Evolutionary conservation across 2,113 vertebrate species (phyloP).

Genomic region (Tylochromis polylepis): DNA sequence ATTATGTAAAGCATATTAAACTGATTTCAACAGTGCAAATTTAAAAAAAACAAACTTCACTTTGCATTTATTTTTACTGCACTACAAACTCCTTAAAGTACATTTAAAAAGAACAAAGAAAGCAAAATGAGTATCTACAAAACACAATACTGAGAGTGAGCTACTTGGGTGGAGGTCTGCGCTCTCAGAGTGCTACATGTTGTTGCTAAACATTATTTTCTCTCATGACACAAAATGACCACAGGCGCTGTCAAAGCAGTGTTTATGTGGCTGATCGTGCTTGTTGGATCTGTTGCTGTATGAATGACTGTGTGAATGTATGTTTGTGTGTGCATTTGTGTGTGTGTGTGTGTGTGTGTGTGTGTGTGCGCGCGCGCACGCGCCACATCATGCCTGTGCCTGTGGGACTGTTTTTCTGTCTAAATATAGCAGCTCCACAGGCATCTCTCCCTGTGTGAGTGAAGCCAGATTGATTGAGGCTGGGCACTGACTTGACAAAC

Average conservation of each 20-base stretch:
- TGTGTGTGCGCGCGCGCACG: not conserved
- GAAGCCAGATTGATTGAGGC: conserved; percentile 37
- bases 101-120: not conserved
- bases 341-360: not conserved
- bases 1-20: not conserved
- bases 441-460: not conserved
- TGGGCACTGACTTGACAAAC: conserved; percentile 38
- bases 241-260: not conserved
- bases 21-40: not conserved
- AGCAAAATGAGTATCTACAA: not conserved
- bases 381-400: not conserved
- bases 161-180: not conserved
- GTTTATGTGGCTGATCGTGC: not conserved
- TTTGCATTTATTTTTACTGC: not conserved
- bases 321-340: not conserved
- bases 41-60: not conserved
- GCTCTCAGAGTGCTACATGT: not conserved
- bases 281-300: not conserved
- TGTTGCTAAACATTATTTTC: not conserved
- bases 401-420: not conserved
- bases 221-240: not conserved
- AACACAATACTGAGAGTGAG: not conserved
- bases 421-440: conserved; percentile 21
- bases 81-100: not conserved
- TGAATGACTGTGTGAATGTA: not conserved